A percentile compares a stretch with the other conserved stretches of the same genome.
phyloP scores from a whole-genome alignment of 2,888 invertebrate species.

The Orthosia gracilis region DNA sequence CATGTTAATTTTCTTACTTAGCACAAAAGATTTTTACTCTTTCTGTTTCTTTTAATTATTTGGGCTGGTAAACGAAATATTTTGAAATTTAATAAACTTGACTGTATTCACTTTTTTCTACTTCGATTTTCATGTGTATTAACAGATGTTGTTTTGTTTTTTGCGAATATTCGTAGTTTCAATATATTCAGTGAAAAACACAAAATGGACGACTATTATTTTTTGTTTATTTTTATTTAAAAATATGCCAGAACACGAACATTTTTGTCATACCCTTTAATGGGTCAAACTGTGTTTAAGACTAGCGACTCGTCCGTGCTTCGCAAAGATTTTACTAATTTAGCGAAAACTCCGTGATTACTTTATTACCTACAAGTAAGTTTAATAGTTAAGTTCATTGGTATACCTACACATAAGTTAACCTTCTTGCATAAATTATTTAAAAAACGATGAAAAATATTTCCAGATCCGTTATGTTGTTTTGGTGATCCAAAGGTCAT shows the following conservation, averaged over 20 bases:
- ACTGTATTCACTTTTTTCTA: neutral
- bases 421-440: too few species aligned
- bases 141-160: neutral
- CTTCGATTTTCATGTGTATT: neutral
- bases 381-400: too few species aligned
- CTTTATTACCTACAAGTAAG: too few species aligned
- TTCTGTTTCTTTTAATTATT: neutral
- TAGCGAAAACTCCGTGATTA: too few species aligned
- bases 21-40: neutral
- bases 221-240: neutral
- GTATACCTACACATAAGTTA: too few species aligned
- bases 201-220: too few species aligned
- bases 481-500: too few species aligned
- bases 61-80: neutral
- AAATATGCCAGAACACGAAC: neutral
- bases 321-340: too few species aligned
- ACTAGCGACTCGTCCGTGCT: too few species aligned
- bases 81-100: neutral
- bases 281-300: neutral
- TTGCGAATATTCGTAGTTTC: neutral
- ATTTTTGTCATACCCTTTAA: too few species aligned
- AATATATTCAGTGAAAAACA: neutral
- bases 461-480: too few species aligned
- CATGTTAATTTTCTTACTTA: constrained; percentile 4
- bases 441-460: too few species aligned